phyloP scores from a whole-genome alignment of 1,140 invertebrate species.

The Heliothis virescens region DNA sequence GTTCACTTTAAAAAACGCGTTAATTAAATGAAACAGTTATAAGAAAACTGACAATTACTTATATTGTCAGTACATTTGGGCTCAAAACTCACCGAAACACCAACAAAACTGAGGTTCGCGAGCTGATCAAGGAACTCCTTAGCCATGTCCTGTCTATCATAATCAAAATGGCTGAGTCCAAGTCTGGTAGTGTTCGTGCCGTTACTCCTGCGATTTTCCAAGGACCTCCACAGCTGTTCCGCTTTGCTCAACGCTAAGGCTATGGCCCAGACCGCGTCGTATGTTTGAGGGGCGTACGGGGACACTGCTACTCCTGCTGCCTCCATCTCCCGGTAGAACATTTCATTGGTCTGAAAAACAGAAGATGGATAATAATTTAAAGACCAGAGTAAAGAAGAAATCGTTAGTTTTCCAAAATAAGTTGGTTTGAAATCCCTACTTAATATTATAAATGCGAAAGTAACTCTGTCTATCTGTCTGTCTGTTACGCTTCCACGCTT shows the following conservation, averaged over 20 bases:
- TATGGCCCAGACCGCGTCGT: slow-evolving; percentile 96
- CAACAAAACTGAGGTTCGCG: slow-evolving; percentile 91
- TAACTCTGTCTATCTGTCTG: no score
- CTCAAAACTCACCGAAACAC: slow-evolving; percentile 90
- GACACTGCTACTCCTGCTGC: slow-evolving; percentile 87
- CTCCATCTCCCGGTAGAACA: slow-evolving; percentile 88
- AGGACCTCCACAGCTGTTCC: slow-evolving; percentile 76
- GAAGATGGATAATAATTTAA: background rate
- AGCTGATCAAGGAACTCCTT: slow-evolving; percentile 89
- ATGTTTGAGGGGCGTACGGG: slow-evolving; percentile 92
- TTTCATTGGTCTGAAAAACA: slow-evolving; percentile 88
- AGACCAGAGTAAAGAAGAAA: no score
- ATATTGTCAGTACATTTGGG: no score
- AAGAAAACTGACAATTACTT: no score
- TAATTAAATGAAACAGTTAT: no score
- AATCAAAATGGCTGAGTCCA: slow-evolving; percentile 90
- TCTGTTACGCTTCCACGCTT: no score
- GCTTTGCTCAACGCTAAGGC: slow-evolving; percentile 89
- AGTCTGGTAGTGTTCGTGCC: slow-evolving; percentile 55
- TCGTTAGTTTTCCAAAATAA: no score
- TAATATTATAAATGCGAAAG: no score
- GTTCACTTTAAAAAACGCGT: no score
- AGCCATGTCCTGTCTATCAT: slow-evolving; percentile 90
- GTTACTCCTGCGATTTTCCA: slow-evolving; percentile 51
- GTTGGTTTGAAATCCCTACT: no score